phyloP scores from a whole-genome alignment of 2,113 vertebrate species.

The Telmatochromis sp. region DNA sequence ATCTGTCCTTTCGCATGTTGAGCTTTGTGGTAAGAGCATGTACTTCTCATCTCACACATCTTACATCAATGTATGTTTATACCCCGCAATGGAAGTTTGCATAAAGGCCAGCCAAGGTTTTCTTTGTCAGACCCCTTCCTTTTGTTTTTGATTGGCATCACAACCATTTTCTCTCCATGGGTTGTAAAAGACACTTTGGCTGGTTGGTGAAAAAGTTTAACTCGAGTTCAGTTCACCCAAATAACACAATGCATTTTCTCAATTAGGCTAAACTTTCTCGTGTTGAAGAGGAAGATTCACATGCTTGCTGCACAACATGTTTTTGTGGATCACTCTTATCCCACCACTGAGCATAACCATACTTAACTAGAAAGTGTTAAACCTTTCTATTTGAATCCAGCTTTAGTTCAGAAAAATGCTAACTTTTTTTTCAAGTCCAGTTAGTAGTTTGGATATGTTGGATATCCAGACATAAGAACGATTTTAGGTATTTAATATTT shows the following conservation, averaged over 20 bases:
- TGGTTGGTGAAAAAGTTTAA: not conserved
- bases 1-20: constrained; percentile 10
- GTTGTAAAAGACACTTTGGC: not conserved
- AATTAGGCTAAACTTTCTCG: not conserved
- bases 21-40: constrained; percentile 8
- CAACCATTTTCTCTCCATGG: not conserved
- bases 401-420: not conserved
- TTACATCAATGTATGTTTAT: not conserved
- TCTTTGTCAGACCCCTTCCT: not conserved
- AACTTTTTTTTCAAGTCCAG: not conserved
- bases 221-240: not conserved
- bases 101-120: not conserved
- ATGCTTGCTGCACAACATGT: not conserved
- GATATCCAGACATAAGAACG: not conserved
- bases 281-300: not conserved
- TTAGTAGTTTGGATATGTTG: not conserved
- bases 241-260: not conserved
- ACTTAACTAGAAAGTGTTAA: not conserved
- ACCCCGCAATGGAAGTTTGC: not conserved
- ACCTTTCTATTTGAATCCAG: not conserved
- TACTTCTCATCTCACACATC: not conserved
- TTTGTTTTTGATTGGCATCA: not conserved
- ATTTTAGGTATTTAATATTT: not conserved
- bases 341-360: not conserved
- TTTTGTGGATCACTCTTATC: not conserved